Evolutionary conservation across 2,888 invertebrate species (phyloP), one percentile per base, ranked within the genome.

Genomic region (Pandemis heparana): DNA sequence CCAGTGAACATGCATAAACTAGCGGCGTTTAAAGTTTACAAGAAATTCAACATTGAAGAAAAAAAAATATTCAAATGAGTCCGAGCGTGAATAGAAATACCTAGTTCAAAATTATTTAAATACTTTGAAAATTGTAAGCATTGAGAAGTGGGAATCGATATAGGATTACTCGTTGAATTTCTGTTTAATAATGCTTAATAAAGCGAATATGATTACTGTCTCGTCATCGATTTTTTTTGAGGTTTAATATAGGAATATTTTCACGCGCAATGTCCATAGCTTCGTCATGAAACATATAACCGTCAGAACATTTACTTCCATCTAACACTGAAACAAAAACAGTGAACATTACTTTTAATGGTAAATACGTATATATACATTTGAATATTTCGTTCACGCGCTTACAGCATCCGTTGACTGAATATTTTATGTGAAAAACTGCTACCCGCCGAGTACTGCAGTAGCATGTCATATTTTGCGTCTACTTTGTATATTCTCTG

Each of bases 401-500:
- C 69, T 74, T 70, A 65, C 83, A 84, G 85, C 81, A 79, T 81
- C 81, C 83, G 80, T 77, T 77, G 78, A 79, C 77, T 88, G 86
- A 89, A 90, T 89, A 86, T 88, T 88, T 87, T 83, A 88, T 87
- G 83, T 88, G 86, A 88, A 86, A 88, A 88, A 89, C 88, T 85
- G 86, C 87, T 80, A 82, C 81, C 83, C 79, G 82, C 79, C 77
- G 77, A 75, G 71, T 64, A 67, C 71, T 75, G 61, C 67, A 65
- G 65, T 46, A 65, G 72, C 56, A 65, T 51, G 59, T 61, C 71
- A 66, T 74, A 74, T 70, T 70, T 70, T 39, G 41, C 61, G 60
- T 32, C 60, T 68, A 69, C 68, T 39, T 53, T 53, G 65, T 65
- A 69, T 23, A 56, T 67, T 64, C 53, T 38, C 16, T 59, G 56